phyloP scores from a whole-genome alignment of 2,113 vertebrate genomes.

The Echinops telfairi region DNA sequence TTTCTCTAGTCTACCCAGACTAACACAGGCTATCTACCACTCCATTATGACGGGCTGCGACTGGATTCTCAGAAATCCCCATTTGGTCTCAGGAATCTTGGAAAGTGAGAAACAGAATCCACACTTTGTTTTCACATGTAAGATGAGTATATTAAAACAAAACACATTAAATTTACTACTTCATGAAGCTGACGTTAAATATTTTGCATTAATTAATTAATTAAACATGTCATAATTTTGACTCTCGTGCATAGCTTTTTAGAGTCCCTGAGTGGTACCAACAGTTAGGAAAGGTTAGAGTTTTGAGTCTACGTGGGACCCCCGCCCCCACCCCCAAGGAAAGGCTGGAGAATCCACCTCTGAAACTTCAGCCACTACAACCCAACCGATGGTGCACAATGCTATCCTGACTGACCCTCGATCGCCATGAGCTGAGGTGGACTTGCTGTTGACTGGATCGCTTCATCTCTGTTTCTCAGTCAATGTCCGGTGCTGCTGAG shows the following conservation, averaged over 20 bases:
- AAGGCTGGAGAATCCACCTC: not conserved
- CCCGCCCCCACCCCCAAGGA: not conserved
- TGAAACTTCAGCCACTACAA: not conserved
- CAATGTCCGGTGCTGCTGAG: not conserved
- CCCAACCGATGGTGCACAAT: not conserved
- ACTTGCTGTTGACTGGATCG: not conserved
- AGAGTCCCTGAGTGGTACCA: not conserved
- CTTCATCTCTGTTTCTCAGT: not conserved
- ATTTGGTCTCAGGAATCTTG: conserved; percentile 26
- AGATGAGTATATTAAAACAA: conserved; percentile 15
- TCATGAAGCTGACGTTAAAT: conserved; percentile 47
- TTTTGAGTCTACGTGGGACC: not conserved
- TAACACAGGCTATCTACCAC: not conserved
- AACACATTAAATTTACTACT: conserved; percentile 8
- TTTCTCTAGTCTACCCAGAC: too few species aligned
- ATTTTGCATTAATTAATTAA: conserved; percentile 27
- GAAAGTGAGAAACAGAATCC: conserved; percentile 43
- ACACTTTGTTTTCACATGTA: conserved; percentile 36
- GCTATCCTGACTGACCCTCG: not conserved
- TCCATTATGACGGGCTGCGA: not conserved
- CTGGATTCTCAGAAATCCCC: not conserved
- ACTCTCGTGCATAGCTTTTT: not conserved
- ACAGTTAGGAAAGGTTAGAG: not conserved
- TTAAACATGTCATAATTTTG: conserved; percentile 44
- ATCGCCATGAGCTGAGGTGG: not conserved